These are phyloP conservation scores for Copidosoma floridanum DNA, from an alignment of 1,140 invertebrate species.

Conservation along the genomic window DNA sequence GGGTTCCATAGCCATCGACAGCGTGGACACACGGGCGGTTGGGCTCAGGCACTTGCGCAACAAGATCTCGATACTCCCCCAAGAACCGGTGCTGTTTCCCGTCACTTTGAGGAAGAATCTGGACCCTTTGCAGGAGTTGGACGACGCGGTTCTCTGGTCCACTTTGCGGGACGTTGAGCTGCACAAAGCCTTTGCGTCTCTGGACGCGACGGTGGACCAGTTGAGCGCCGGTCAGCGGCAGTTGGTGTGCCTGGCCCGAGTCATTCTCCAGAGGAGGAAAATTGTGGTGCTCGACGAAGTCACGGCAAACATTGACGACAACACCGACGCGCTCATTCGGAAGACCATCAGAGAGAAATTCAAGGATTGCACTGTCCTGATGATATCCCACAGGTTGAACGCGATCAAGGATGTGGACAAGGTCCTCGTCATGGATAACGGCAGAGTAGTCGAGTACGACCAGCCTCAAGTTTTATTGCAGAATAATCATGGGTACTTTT, in stretches of 20 bases:
- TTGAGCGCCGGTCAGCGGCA: constrained; percentile 81
- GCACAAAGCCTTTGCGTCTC: constrained; percentile 59
- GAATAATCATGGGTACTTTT: constrained; percentile 8
- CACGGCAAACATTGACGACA: constrained; percentile 67
- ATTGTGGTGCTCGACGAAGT: constrained; percentile 67
- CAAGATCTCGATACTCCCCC: constrained; percentile 77
- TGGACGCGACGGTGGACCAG: constrained; percentile 67
- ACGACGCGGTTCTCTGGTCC: constrained; percentile 61
- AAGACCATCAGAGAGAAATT: constrained; percentile 59
- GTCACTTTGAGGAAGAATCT: constrained; percentile 74
- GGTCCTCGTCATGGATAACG: constrained; percentile 59
- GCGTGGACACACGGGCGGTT: constrained; percentile 54
- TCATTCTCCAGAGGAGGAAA: constrained; percentile 73
- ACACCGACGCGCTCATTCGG: constrained; percentile 57
- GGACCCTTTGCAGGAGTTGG: constrained; percentile 72
- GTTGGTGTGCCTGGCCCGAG: constrained; percentile 75
- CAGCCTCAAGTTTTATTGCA: neutral
- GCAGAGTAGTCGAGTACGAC: constrained; percentile 3
- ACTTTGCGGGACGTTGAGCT: constrained; percentile 55
- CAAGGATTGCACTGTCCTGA: constrained; percentile 61
- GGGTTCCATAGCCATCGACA: constrained; percentile 40
- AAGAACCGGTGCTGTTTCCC: constrained; percentile 76
- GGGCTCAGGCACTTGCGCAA: constrained; percentile 66
- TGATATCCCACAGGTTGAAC: constrained; percentile 66
- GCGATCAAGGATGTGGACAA: constrained; percentile 65